phyloP scores from a whole-genome alignment of 2,113 vertebrate species.

The Ptilonorhynchus violaceus region DNA sequence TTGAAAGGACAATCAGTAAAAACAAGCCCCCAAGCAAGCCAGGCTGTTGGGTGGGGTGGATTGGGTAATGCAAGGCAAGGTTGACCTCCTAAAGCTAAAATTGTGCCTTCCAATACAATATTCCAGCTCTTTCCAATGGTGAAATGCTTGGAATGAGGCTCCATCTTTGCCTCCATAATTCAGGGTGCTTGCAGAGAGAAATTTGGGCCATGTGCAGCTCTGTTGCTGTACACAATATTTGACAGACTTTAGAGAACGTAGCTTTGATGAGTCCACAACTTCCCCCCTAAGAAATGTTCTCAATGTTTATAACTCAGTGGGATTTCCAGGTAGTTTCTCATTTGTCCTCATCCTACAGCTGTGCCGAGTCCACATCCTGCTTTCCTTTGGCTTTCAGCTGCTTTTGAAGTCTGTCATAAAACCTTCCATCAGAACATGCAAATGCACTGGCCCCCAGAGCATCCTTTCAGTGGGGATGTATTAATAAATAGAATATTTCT shows the following conservation, averaged over 20 bases:
- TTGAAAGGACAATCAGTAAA: not conserved
- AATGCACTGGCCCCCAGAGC: constrained; percentile 58
- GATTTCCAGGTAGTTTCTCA: constrained; percentile 26
- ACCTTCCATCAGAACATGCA: constrained; percentile 59
- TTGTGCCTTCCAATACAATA: not conserved
- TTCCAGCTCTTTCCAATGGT: fast-evolving
- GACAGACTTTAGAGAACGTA: not conserved
- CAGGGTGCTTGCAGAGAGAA: not conserved
- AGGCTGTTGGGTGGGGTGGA: not conserved
- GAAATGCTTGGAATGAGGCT: not conserved
- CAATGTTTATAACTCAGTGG: constrained; percentile 5
- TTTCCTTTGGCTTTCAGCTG: constrained; percentile 48
- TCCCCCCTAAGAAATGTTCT: not conserved
- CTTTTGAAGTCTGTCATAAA: constrained; percentile 42
- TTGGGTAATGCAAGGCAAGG: not conserved
- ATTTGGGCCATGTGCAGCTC: not conserved
- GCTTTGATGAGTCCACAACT: not conserved
- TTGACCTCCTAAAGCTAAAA: not conserved
- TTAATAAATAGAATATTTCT: constrained; percentile 56
- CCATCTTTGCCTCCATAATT: fast-evolving
- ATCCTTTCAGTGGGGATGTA: not conserved
- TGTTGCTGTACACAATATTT: not conserved
- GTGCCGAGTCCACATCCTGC: not conserved
- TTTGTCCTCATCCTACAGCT: constrained; percentile 35
- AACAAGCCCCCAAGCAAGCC: not conserved